Conservation (phyloP, 2,113 vertebrate genomes). For the Seriola rivoliana region DNA sequence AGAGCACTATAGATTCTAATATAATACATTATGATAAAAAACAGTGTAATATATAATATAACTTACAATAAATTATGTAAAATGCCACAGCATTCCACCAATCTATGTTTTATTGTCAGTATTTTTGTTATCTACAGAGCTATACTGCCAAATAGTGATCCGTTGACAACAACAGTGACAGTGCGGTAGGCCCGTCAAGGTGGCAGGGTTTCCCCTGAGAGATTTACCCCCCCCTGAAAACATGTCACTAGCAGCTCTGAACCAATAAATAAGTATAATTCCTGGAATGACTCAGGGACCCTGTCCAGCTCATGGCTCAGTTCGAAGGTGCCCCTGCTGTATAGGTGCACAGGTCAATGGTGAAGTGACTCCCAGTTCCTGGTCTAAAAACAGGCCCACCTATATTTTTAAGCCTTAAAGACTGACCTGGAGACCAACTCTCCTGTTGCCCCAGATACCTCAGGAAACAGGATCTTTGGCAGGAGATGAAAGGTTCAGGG, state of each 20-base stretch:
- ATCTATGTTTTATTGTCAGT: neutral
- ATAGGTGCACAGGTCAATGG: neutral
- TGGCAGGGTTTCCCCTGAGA: neutral
- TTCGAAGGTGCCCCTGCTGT: neutral
- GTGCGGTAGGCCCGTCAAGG: neutral
- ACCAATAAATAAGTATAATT: neutral
- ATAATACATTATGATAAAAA: too few relatives aligned
- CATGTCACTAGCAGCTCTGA: neutral
- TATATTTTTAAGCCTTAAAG: constrained; percentile 44
- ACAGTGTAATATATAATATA: too few relatives aligned
- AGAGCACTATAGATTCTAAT: too few relatives aligned
- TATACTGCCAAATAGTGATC: neutral
- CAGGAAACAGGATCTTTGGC: constrained; percentile 49
- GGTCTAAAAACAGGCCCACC: constrained; percentile 55
- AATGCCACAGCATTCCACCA: too few relatives aligned
- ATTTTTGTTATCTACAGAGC: neutral
- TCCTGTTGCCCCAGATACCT: constrained; percentile 40
- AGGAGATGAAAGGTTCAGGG: constrained; percentile 15
- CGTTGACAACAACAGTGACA: neutral
- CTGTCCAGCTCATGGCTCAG: neutral
- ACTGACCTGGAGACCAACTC: constrained; percentile 41
- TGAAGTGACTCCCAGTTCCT: neutral
- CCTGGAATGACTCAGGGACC: neutral
- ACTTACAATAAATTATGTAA: too few relatives aligned
- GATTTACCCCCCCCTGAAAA: neutral